Percentiles rank a stretch among this genome's conserved stretches.
Conservation (phyloP, 1,140 invertebrate genomes). For the Dendroctonus ponderosae region DNA sequence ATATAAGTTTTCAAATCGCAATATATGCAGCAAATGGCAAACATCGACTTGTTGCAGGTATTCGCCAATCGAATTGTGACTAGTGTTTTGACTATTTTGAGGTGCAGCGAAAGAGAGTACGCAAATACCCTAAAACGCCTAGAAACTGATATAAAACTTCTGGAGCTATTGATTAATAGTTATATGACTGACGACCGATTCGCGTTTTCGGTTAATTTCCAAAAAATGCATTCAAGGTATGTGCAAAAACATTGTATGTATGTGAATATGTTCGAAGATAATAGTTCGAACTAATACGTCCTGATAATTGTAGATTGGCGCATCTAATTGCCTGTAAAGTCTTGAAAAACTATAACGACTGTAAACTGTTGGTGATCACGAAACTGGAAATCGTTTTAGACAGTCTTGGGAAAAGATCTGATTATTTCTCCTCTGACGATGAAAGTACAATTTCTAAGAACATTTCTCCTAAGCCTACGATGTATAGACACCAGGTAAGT, state of each 20-base stretch:
- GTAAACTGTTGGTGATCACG: slow-evolving; percentile 8
- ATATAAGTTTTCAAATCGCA: no score
- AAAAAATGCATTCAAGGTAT: slow-evolving; percentile 57
- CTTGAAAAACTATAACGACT: slow-evolving; percentile 31
- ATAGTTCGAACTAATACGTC: neutral
- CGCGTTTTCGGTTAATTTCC: slow-evolving; percentile 57
- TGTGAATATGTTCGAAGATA: neutral
- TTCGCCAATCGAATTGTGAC: slow-evolving; percentile 64
- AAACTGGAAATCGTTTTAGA: slow-evolving; percentile 35
- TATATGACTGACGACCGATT: slow-evolving; percentile 66
- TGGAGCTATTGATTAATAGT: slow-evolving; percentile 64
- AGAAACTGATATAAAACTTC: slow-evolving; percentile 63
- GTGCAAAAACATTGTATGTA: neutral
- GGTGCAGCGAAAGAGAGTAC: slow-evolving; percentile 35
- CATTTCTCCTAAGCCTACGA: slow-evolving; percentile 37
- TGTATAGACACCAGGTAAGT: slow-evolving; percentile 42
- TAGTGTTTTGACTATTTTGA: slow-evolving; percentile 45
- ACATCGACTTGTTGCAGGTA: slow-evolving; percentile 45
- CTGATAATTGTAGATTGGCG: slow-evolving; percentile 52
- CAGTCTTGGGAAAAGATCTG: slow-evolving; percentile 49
- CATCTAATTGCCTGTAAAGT: slow-evolving; percentile 57
- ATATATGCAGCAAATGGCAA: no score
- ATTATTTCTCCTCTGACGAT: slow-evolving; percentile 51
- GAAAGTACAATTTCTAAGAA: slow-evolving; percentile 41
- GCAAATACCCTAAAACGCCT: slow-evolving; percentile 50